Percentiles rank a stretch among this genome's conserved stretches.
Conservation (phyloP, 1,140 invertebrate species). For the Diplogasteroides magnus region DNA sequence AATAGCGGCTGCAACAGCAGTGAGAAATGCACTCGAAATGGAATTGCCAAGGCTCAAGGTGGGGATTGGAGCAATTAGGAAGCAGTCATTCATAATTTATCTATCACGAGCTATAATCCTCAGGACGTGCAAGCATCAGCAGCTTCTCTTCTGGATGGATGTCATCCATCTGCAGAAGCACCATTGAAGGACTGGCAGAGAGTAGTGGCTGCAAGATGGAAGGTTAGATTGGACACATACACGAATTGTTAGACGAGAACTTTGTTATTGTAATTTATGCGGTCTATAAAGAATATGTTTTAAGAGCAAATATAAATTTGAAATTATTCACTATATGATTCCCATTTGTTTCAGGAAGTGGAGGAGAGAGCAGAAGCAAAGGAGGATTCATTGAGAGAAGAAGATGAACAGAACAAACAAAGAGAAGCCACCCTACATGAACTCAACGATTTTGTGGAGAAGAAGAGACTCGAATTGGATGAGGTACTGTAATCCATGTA, state of each 20-base stretch:
- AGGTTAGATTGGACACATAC: no score
- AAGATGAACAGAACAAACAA: slow-evolving; percentile 18
- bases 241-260: no score
- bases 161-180: slow-evolving; percentile 21
- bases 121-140: background rate
- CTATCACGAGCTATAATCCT: no score
- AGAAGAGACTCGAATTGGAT: slow-evolving; percentile 23
- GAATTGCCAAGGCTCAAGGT: background rate
- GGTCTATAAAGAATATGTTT: no score
- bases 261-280: no score
- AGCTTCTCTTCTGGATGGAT: slow-evolving; percentile 6
- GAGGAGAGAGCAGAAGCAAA: slow-evolving; percentile 13
- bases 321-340: no score
- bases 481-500: background rate
- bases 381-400: slow-evolving; percentile 19
- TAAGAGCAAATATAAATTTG: no score
- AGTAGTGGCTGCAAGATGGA: slow-evolving; percentile 26
- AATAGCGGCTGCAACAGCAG: slow-evolving; percentile 41
- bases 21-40: slow-evolving; percentile 56
- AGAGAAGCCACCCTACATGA: slow-evolving; percentile 10
- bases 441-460: slow-evolving; percentile 12
- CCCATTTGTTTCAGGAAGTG: slow-evolving; percentile 16
- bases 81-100: no score
- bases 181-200: slow-evolving; percentile 20
- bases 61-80: no score